Base-by-base conservation (phyloP, 2,113 vertebrate genomes). In the Eolophus roseicapilla region DNA sequence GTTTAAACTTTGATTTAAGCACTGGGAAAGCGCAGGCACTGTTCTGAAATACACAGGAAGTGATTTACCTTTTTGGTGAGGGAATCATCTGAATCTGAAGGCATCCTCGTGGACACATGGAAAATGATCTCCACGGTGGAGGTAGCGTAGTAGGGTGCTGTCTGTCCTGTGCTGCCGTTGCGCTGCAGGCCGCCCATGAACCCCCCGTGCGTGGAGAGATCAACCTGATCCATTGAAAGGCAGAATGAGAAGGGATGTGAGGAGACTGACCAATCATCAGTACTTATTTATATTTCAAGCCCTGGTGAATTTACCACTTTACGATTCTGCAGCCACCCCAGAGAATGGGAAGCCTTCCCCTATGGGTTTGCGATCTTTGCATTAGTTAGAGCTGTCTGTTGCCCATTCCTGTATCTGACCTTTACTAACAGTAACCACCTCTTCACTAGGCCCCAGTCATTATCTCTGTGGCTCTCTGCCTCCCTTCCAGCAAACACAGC, bases 161-260 rank as follows among this genome's bases (percentile, higher is more conserved):
- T 99, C 44, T 98, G 97, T 21, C 99, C 99, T 0, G 99, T 99
- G 98, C 99, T 99, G 97, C 99, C 99, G 1, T 99, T 99, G 88
- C 99, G 99, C 94, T 99, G 99, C 82, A 99, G 98, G 59, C 99
- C 99, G 0, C 99, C 99, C 99, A 99, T 99, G 79, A 99, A 99
- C 25, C 99, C 99, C 37, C 99, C 99, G 33, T 99, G 99, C 17
- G 99, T 98, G 23, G 99, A 98, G 67, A 99, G 98, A 85, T 99
- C 98, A 82, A 99, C 99, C 99, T 99, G 94, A 67, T 28, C 2
- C 57, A 94, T 73, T 12, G 17, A 62, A 86, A 67, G 65, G 6
- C 77, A 68, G 18, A 15, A 11, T 50, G 11, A 73, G 69, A 44
- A 57, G 23, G 39, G 25, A 64, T 4, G 4, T 47, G n/a, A 43